These are phyloP conservation scores for Trogon surrucura DNA, from an alignment of 2,113 vertebrate species.

Conservation along the genomic window DNA sequence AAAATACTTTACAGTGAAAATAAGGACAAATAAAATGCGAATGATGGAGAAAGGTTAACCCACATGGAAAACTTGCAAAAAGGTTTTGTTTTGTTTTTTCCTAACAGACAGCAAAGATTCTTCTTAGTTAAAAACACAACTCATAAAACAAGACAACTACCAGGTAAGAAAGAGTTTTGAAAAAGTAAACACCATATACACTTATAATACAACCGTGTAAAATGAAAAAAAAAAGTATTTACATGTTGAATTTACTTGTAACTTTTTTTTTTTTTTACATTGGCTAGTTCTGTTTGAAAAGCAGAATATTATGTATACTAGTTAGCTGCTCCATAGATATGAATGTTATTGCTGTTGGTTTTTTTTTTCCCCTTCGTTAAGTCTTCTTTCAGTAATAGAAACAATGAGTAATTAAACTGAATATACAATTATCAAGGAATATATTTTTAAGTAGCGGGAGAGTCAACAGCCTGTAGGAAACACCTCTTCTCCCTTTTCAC, in stretches of 20 bases:
- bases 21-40: slow-evolving; percentile 62
- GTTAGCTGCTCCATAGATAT: slow-evolving; percentile 81
- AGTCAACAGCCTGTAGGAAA: slow-evolving; percentile 73
- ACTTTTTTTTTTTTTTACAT: slow-evolving; percentile 78
- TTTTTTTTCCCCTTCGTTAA: slow-evolving; percentile 77
- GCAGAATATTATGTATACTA: slow-evolving; percentile 68
- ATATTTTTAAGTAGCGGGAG: slow-evolving; percentile 73
- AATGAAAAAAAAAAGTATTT: slow-evolving; percentile 86
- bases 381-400: slow-evolving; percentile 78
- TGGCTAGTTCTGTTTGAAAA: slow-evolving; percentile 82
- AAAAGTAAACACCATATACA: slow-evolving; percentile 91
- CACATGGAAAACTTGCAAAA: slow-evolving; percentile 71
- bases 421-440: slow-evolving; percentile 64
- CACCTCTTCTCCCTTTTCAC: slow-evolving; percentile 72
- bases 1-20: slow-evolving; percentile 83
- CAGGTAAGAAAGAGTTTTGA: slow-evolving; percentile 84
- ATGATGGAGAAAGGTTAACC: slow-evolving; percentile 52
- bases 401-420: slow-evolving; percentile 76
- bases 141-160: slow-evolving; percentile 84
- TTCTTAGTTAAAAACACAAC: slow-evolving; percentile 82
- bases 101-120: slow-evolving; percentile 70
- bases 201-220: slow-evolving; percentile 88
- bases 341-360: slow-evolving; percentile 93
- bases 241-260: slow-evolving; percentile 84
- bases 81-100: slow-evolving; percentile 64